Evolutionary conservation across 37 sponge, comb jelly and placozoan species (phyloP).

Genomic region (Spongilla lacustris): DNA sequence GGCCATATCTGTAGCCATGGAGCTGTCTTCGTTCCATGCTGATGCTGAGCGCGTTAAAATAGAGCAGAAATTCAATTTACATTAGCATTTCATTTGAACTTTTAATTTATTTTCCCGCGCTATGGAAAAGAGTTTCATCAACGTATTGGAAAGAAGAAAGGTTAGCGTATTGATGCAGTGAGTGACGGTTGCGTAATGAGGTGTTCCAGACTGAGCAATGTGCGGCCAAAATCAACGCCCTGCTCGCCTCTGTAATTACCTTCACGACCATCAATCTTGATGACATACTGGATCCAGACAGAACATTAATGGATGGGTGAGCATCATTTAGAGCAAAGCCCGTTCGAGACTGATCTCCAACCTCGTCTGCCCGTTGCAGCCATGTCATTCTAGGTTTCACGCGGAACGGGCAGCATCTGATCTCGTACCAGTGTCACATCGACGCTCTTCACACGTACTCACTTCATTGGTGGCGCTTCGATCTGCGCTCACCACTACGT

Average conservation of each 20-base stretch:
- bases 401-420: conserved; percentile 6
- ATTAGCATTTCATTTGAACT: conserved; percentile 12
- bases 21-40: conserved; percentile 29
- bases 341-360: neutral
- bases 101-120: neutral
- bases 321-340: neutral
- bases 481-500: conserved; percentile 5
- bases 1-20: conserved; percentile 7
- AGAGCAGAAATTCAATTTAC: conserved; percentile 11
- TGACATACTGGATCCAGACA: neutral
- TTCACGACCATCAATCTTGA: neutral
- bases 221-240: neutral
- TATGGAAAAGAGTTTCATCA: neutral
- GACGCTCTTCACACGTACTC: conserved; percentile 1
- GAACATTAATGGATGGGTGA: neutral
- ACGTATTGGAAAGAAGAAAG: neutral
- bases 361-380: neutral
- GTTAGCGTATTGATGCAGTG: neutral
- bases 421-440: conserved; percentile 16
- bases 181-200: neutral
- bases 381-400: conserved; percentile 51
- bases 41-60: conserved; percentile 8
- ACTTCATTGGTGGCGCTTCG: conserved; percentile 41
- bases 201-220: neutral
- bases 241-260: neutral